Percentiles rank a stretch among this genome's conserved stretches.
Evolutionary conservation across 1,140 invertebrate genomes (phyloP).

Genomic region (Drosophila baimaii): DNA sequence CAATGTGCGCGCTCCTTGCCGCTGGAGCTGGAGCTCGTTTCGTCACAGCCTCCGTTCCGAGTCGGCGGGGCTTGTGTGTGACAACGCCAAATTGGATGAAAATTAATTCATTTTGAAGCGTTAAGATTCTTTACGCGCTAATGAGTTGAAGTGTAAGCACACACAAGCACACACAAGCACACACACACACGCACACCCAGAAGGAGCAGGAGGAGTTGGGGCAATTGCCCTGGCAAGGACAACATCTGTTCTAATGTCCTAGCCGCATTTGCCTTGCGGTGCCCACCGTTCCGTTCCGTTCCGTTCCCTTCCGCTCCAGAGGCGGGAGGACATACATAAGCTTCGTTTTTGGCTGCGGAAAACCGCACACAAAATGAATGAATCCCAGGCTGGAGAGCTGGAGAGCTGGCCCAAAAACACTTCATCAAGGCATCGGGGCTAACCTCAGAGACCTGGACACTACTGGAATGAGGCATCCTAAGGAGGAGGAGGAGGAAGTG

Average conservation of each 20-base stretch:
- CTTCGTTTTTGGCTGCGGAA: conserved; percentile 32
- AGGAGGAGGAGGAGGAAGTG: not conserved
- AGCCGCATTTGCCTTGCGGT: conserved; percentile 57
- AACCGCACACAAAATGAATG: conserved; percentile 49
- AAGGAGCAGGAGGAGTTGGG: not conserved
- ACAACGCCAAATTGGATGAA: conserved; percentile 76
- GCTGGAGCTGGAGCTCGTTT: not conserved
- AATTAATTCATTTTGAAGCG: conserved; percentile 83
- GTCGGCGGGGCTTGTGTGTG: conserved; percentile 44
- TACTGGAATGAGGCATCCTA: not conserved
- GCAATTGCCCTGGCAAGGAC: conserved; percentile 34
- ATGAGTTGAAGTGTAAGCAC: conserved; percentile 72
- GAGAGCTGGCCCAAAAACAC: conserved; percentile 36
- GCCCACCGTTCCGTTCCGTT: too few relatives aligned
- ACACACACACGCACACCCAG: too few relatives aligned
- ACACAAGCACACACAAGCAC: conserved; percentile 20
- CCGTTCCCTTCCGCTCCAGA: not conserved
- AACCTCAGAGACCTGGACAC: conserved; percentile 26
- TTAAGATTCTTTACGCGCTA: conserved; percentile 80
- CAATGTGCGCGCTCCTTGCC: conserved; percentile 35
- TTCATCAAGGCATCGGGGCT: conserved; percentile 33
- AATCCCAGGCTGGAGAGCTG: conserved; percentile 2
- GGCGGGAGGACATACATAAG: not conserved
- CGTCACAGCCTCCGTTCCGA: not conserved
- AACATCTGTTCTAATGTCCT: conserved; percentile 64